Conservation (phyloP, 2,113 vertebrate species). For the Saimiri boliviensis region DNA sequence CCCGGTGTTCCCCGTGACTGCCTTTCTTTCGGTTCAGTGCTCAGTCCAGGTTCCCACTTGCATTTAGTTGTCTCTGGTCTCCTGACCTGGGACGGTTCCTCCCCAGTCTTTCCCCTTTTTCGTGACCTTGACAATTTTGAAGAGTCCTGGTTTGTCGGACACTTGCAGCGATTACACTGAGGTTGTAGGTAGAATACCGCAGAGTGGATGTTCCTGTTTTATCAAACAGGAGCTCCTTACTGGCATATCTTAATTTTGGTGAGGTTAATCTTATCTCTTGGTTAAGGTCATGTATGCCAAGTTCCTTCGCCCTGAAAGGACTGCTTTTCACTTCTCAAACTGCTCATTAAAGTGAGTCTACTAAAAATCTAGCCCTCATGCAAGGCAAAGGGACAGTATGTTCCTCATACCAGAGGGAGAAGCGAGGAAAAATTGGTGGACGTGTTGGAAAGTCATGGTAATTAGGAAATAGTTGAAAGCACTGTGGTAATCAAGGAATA, state of each 20-base stretch:
- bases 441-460: background rate
- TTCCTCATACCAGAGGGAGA: background rate
- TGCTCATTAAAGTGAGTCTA: background rate
- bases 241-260: background rate
- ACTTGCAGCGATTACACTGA: background rate
- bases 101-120: background rate
- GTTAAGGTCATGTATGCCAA: background rate
- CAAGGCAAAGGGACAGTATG: background rate
- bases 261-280: background rate
- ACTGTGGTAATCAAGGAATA: background rate
- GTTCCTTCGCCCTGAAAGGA: background rate
- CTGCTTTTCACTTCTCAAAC: background rate
- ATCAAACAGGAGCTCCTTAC: background rate
- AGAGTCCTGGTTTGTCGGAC: background rate
- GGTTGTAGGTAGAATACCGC: background rate
- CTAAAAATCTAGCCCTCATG: background rate
- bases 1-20: background rate
- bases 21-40: background rate
- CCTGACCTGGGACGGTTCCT: background rate
- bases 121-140: background rate
- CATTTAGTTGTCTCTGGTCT: background rate
- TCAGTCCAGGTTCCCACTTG: background rate
- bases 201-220: background rate
- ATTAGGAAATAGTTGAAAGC: background rate
- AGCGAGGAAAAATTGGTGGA: background rate